Evolutionary conservation across 2,888 invertebrate species (phyloP).

Genomic region (Drosophila anomalata): DNA sequence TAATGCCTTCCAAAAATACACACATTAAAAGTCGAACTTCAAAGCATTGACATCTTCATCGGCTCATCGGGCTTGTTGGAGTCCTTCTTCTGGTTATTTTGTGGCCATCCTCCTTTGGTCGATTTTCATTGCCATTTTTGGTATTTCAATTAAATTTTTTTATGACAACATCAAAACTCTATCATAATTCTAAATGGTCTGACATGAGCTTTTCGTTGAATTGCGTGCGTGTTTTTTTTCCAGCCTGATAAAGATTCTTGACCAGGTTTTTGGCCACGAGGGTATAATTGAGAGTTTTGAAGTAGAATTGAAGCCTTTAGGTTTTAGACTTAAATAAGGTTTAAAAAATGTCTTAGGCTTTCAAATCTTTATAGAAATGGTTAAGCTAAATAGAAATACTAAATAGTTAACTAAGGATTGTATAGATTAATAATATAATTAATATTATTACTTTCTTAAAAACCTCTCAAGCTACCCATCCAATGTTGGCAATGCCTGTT

Average conservation of each 20-base stretch:
- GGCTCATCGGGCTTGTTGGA: slow-evolving; percentile 13
- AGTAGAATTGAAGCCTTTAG: background rate
- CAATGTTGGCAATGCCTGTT: slow-evolving; percentile 24
- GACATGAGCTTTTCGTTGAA: slow-evolving; percentile 66
- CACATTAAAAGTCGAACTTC: slow-evolving; percentile 67
- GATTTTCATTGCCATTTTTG: slow-evolving; percentile 79
- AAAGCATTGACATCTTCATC: slow-evolving; percentile 47
- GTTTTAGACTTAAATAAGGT: too few relatives aligned
- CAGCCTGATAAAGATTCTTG: slow-evolving; percentile 41
- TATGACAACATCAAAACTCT: slow-evolving; percentile 82
- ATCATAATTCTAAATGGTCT: slow-evolving; percentile 79
- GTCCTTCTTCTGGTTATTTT: slow-evolving; percentile 6
- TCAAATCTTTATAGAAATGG: too few relatives aligned
- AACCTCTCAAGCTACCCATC: slow-evolving; percentile 16
- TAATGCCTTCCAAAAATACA: slow-evolving; percentile 75
- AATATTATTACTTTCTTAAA: background rate
- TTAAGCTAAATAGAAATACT: too few relatives aligned
- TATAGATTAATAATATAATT: too few relatives aligned
- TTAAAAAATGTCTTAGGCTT: too few relatives aligned
- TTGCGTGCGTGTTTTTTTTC: slow-evolving; percentile 29
- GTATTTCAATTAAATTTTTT: slow-evolving; percentile 83
- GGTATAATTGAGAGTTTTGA: slow-evolving; percentile 13
- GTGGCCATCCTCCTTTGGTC: slow-evolving; percentile 17
- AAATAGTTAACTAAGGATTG: too few relatives aligned
- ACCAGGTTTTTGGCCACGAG: slow-evolving; percentile 47